phyloP scores from a whole-genome alignment of 2,797 vertebrate species.

The Enteromius paludinosus region DNA sequence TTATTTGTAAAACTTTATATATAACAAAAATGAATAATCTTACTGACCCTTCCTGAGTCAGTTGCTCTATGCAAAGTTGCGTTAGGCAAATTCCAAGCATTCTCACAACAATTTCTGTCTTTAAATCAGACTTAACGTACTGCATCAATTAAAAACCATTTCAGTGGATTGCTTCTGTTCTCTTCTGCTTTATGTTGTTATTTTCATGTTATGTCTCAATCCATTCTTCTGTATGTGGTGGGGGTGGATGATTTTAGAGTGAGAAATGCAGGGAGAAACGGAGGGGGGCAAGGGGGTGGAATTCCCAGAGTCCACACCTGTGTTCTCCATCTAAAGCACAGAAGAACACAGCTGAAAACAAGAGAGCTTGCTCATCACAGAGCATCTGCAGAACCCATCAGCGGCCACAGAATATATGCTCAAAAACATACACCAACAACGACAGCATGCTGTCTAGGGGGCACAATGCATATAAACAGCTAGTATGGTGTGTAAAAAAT shows the following conservation, averaged over 20 bases:
- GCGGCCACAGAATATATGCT: constrained; percentile 54
- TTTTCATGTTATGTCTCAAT: constrained; percentile 46
- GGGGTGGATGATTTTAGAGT: constrained; percentile 48
- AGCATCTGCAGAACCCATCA: constrained; percentile 79
- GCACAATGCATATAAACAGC: constrained; percentile 43
- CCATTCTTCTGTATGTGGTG: constrained; percentile 24
- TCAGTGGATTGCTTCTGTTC: neutral
- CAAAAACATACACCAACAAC: constrained; percentile 61
- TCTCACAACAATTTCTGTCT: neutral
- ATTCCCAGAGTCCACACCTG: constrained; percentile 68
- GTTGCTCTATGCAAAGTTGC: neutral
- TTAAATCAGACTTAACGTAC: constrained; percentile 2
- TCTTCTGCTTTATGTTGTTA: neutral
- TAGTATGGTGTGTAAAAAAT: constrained; percentile 24
- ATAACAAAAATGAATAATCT: neutral
- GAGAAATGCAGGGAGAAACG: constrained; percentile 24
- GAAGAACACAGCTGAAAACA: constrained; percentile 68
- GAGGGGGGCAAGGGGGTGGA: constrained; percentile 25
- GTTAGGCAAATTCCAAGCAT: neutral
- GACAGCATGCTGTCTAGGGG: constrained; percentile 20
- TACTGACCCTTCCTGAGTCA: neutral
- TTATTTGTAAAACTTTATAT: neutral
- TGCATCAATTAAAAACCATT: constrained; percentile 1
- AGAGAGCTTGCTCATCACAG: constrained; percentile 64
- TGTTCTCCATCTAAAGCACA: constrained; percentile 76